Evolutionary conservation across 2,113 vertebrate genomes (phyloP).

Genomic region (Gobio gobio): DNA sequence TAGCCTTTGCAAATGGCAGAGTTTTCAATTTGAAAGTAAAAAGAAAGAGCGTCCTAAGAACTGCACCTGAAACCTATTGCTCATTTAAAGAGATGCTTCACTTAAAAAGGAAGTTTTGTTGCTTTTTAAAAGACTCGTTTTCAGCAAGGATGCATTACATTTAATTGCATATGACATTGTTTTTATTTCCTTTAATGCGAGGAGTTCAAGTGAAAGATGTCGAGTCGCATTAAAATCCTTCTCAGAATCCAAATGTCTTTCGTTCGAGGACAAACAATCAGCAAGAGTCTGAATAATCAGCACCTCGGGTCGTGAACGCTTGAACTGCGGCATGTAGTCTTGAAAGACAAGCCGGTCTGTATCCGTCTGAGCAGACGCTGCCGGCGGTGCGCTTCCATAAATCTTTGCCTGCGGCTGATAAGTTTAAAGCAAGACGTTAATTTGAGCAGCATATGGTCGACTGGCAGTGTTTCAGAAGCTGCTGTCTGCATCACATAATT

Average conservation of each 20-base stretch:
- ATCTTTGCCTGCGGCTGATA: conserved; percentile 38
- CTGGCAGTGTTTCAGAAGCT: conserved; percentile 21
- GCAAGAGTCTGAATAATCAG: conserved; percentile 3
- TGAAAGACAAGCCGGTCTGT: conserved; percentile 27
- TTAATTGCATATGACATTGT: no score
- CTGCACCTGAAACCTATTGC: background rate
- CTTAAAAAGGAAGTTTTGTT: background rate
- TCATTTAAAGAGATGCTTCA: background rate
- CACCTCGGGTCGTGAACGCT: background rate
- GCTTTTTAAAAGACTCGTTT: no score
- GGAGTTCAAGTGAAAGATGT: background rate
- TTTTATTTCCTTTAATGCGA: background rate
- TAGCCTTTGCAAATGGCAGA: conserved; percentile 56
- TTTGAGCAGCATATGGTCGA: conserved; percentile 41
- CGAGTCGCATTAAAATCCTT: conserved; percentile 2
- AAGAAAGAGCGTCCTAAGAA: background rate
- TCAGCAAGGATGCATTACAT: no score
- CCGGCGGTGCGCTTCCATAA: conserved; percentile 37
- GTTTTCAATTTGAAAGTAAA: conserved; percentile 26
- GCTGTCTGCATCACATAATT: conserved; percentile 15
- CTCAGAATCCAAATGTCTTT: background rate
- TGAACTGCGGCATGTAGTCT: conserved; percentile 24
- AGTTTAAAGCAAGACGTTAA: conserved; percentile 34
- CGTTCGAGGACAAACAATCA: conserved; percentile 15
- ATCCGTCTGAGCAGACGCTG: conserved; percentile 32